Evolutionary conservation across 1,140 invertebrate species (phyloP).

Genomic region (Scaptomyza graminum): DNA sequence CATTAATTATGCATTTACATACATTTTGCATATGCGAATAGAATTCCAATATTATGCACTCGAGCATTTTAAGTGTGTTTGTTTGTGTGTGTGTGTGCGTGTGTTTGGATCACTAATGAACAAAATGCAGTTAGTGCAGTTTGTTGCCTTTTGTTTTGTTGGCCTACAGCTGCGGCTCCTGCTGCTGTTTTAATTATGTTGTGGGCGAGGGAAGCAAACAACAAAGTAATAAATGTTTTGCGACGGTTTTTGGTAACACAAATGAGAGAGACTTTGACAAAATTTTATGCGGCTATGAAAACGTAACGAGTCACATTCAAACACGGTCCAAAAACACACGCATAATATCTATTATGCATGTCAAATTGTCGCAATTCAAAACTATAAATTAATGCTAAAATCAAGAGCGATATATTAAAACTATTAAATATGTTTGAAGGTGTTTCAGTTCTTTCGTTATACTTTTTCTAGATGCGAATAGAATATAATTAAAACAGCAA

Average conservation of each 20-base stretch:
- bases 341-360: background rate
- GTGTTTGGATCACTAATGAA: conserved; percentile 46
- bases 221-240: conserved; percentile 48
- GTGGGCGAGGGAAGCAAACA: background rate
- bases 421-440: no score
- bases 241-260: conserved; percentile 38
- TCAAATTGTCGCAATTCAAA: background rate
- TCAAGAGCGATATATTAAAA: no score
- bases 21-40: conserved; percentile 52
- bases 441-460: no score
- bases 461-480: no score
- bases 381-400: no score
- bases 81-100: conserved; percentile 12
- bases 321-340: conserved; percentile 13
- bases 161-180: conserved; percentile 32
- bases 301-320: conserved; percentile 43
- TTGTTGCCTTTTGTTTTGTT: conserved; percentile 45
- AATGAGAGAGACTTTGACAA: conserved; percentile 26
- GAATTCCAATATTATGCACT: conserved; percentile 48
- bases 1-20: conserved; percentile 56
- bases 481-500: no score
- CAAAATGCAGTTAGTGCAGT: conserved; percentile 46
- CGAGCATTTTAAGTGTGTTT: conserved; percentile 17
- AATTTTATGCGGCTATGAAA: conserved; percentile 50
- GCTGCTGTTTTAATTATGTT: conserved; percentile 48